Evolutionary conservation across 2,888 invertebrate species (phyloP), one percentile per base, ranked within the genome.

Genomic region (Drosophila melanosoma): DNA sequence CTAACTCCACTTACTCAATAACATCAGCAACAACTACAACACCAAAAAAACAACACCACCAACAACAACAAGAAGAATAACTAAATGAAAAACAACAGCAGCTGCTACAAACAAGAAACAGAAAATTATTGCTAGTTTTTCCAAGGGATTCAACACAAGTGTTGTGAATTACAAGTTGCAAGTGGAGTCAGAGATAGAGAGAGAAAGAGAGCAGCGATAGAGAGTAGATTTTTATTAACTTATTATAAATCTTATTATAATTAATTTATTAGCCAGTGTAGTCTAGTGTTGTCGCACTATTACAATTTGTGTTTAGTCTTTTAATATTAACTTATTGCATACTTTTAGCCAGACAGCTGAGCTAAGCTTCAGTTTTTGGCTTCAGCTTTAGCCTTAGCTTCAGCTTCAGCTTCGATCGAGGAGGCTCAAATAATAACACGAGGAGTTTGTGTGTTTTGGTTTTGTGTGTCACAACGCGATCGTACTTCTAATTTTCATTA

Each of bases 401-500:
- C 42, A 29, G 29, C 6, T n/a, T 38, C 42, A 45, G 45, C 45
- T 45, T 23, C 23, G 1, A 38, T 51, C 20, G n/a, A 51, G 49
- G 64, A 62, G 74, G 60, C 74, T 70, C 49, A 42, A 61, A 38
- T 45, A 45, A 29, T 12, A 54, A 53, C 52, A 61, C 48, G 20
- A 49, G 29, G 52, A 49, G 35, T 36, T 66, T 42, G 49, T 32
- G 51, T 57, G 42, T 63, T 12, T 7, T 29, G 12, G n/a, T 38
- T 29, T 57, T 29, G 49, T 42, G 48, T 56, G 17, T 36, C 62
- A 66, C 60, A 67, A 80, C 69, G 71, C 87, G 75, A 72, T 62
- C 81, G 83, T 81, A 79, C 82, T 87, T 87, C 69, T 10, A 60
- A 86, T 90, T 90, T 91, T 91, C 91, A 90, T 71, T 81, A 88